Percentiles rank a stretch among this genome's conserved stretches.
Evolutionary conservation across 2,113 vertebrate genomes (phyloP).

Genomic region (Saguinus midas): DNA sequence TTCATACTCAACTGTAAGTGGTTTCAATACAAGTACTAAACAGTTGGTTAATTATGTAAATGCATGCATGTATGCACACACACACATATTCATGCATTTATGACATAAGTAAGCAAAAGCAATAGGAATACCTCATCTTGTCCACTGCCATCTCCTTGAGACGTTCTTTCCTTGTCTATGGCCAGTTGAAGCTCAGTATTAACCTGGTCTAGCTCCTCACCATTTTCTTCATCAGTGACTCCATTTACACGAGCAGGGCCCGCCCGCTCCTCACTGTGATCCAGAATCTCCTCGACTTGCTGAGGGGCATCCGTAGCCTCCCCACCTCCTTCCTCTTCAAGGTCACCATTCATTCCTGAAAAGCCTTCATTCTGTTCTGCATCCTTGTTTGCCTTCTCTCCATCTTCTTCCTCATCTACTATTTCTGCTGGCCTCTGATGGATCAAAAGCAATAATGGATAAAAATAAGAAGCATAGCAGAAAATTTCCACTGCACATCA

Average conservation of each 20-base stretch:
- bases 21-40: not conserved
- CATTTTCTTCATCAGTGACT: constrained; percentile 72
- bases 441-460: constrained; percentile 54
- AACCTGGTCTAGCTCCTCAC: constrained; percentile 70
- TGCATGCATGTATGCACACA: not conserved
- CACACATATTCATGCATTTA: not conserved
- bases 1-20: not conserved
- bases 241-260: not conserved
- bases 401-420: constrained; percentile 86
- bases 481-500: not conserved
- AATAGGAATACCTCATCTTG: constrained; percentile 78
- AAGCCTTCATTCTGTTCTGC: constrained; percentile 70
- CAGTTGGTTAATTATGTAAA: not conserved
- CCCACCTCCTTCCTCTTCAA: constrained; percentile 59
- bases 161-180: constrained; percentile 60
- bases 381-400: constrained; percentile 73
- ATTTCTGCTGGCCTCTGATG: constrained; percentile 86
- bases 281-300: not conserved
- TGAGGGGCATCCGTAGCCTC: constrained; percentile 27
- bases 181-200: constrained; percentile 41
- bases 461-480: not conserved
- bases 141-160: constrained; percentile 55
- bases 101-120: not conserved
- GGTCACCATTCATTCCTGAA: constrained; percentile 62
- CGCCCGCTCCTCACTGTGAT: not conserved